A percentile compares a stretch with the other conserved stretches of the same genome.
Evolutionary conservation across 2,888 invertebrate species (phyloP).

Genomic region (Archaeoteleia sp.): DNA sequence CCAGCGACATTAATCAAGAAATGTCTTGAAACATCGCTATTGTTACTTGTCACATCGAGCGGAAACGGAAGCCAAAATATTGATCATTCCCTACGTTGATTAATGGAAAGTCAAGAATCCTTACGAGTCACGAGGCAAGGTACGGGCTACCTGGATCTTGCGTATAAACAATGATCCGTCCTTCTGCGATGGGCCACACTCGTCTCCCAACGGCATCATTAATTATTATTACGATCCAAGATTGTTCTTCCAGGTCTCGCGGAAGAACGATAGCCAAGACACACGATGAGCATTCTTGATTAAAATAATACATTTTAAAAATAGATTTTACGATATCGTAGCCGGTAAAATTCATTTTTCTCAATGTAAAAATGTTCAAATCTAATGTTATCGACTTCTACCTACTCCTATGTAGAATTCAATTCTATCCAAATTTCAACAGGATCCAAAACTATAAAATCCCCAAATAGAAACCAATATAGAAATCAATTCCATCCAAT

Average conservation of each 20-base stretch:
- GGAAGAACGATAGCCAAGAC: background rate
- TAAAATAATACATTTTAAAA: too few relatives aligned
- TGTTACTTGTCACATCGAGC: constrained; percentile 33
- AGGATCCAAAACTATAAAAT: too few relatives aligned
- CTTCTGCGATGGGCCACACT: too few relatives aligned
- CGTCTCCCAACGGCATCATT: constrained; percentile 5
- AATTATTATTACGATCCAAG: constrained; percentile 13
- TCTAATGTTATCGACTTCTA: too few relatives aligned
- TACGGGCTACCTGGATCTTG: constrained; percentile 54
- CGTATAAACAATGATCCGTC: constrained; percentile 57
- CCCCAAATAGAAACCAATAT: too few relatives aligned
- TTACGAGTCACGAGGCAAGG: constrained; percentile 34
- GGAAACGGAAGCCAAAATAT: constrained; percentile 63
- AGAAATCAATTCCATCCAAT: too few relatives aligned
- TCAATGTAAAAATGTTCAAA: too few relatives aligned
- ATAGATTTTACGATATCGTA: too few relatives aligned
- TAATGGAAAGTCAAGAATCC: constrained; percentile 55
- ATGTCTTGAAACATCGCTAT: background rate
- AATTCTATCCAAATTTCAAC: too few relatives aligned
- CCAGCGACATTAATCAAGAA: constrained; percentile 25
- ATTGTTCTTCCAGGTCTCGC: constrained; percentile 3
- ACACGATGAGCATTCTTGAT: too few relatives aligned
- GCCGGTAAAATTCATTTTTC: too few relatives aligned
- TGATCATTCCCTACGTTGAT: constrained; percentile 63
- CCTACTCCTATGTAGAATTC: too few relatives aligned